phyloP scores from a whole-genome alignment of 2,113 vertebrate species.

The Rynchops niger region DNA sequence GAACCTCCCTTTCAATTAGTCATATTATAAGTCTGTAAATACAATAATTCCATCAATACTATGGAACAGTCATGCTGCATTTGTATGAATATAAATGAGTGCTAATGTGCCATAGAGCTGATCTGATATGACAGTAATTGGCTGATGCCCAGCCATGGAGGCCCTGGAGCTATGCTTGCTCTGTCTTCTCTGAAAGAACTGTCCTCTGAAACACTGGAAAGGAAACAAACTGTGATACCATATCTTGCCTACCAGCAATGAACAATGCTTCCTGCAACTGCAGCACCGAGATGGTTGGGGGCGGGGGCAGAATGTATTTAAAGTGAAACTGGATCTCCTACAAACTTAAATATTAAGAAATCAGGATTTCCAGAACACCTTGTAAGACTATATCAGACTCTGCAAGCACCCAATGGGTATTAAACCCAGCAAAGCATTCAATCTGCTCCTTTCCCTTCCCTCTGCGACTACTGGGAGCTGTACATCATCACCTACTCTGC shows the following conservation, averaged over 20 bases:
- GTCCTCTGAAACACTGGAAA: constrained; percentile 12
- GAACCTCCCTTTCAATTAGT: constrained; percentile 31
- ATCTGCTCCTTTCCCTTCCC: not conserved
- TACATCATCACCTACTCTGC: not conserved
- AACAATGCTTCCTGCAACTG: not conserved
- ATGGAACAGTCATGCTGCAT: constrained; percentile 29
- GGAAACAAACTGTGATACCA: not conserved
- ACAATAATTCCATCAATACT: constrained; percentile 51
- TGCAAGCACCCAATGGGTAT: not conserved
- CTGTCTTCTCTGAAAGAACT: not conserved
- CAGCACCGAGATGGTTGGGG: not conserved
- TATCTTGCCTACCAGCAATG: not conserved
- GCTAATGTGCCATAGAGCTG: constrained; percentile 37
- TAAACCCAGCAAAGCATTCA: not conserved
- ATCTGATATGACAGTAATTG: constrained; percentile 53
- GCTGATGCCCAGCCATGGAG: constrained; percentile 11
- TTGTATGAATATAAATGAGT: constrained; percentile 35
- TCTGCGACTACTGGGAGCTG: not conserved
- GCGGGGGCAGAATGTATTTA: not conserved
- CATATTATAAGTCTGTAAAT: constrained; percentile 17
- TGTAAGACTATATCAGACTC: not conserved
- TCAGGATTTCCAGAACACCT: not conserved
- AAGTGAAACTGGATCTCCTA: not conserved
- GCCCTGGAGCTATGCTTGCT: not conserved
- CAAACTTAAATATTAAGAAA: not conserved